Conservation (phyloP, 2,797 vertebrate species). For the Salarias fasciatus region DNA sequence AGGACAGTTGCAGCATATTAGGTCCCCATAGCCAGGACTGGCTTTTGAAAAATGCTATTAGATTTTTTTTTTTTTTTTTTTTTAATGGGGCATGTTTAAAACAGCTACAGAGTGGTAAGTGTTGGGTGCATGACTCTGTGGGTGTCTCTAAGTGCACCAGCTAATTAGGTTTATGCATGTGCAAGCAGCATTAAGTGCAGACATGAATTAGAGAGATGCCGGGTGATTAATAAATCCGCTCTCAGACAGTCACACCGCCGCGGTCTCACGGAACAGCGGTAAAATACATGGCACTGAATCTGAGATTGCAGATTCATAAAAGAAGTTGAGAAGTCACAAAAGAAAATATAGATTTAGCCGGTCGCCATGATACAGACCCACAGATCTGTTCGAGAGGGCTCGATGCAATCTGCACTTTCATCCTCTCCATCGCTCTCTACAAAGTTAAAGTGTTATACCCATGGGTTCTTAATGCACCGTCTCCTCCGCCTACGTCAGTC, state of each 20-base stretch:
- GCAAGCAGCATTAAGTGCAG: neutral
- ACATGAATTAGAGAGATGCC: neutral
- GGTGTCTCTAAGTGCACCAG: neutral
- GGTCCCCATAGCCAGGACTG: no score
- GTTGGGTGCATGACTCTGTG: neutral
- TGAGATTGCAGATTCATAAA: slow-evolving; percentile 1
- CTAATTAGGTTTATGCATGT: slow-evolving; percentile 5
- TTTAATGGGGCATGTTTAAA: no score
- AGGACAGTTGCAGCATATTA: no score
- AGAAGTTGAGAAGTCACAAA: no score
- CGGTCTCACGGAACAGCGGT: no score
- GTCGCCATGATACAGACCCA: neutral
- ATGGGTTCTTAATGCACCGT: slow-evolving; percentile 36
- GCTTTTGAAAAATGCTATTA: no score
- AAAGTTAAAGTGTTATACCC: slow-evolving; percentile 22
- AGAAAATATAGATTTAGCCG: no score
- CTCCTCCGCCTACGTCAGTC: slow-evolving; percentile 28
- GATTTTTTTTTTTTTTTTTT: no score
- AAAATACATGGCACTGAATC: neutral
- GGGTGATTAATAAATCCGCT: no score
- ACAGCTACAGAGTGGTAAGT: neutral
- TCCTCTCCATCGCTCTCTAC: slow-evolving; percentile 15
- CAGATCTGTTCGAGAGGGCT: no score
- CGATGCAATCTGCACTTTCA: neutral
- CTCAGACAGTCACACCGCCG: neutral